phyloP scores from a whole-genome alignment of 2,113 vertebrate species.

The Festucalex cinctus region DNA sequence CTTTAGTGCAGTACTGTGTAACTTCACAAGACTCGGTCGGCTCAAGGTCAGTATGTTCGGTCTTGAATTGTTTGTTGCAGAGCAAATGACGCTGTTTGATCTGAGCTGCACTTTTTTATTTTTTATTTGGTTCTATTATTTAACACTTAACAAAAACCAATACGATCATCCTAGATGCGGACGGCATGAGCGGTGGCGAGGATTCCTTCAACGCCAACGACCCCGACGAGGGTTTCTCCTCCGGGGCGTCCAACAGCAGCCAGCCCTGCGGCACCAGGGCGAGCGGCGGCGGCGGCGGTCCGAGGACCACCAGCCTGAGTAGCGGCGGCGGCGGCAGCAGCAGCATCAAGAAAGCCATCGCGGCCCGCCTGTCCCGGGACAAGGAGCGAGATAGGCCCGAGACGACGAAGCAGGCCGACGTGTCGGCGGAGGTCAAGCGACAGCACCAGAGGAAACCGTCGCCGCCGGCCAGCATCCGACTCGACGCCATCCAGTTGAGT shows the following conservation, averaged over 20 bases:
- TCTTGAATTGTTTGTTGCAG: slow-evolving; percentile 26
- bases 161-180: slow-evolving; percentile 73
- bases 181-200: slow-evolving; percentile 85
- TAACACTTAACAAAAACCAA: neutral
- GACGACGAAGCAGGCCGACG: slow-evolving; percentile 51
- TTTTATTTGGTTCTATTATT: slow-evolving; percentile 5
- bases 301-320: slow-evolving; percentile 72
- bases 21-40: slow-evolving; percentile 21
- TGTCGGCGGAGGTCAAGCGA: slow-evolving; percentile 66
- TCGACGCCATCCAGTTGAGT: slow-evolving; percentile 84
- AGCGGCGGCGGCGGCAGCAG: slow-evolving; percentile 74
- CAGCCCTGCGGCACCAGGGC: slow-evolving; percentile 84
- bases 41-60: slow-evolving; percentile 23
- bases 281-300: slow-evolving; percentile 46
- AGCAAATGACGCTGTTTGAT: slow-evolving; percentile 16
- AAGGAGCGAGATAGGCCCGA: slow-evolving; percentile 56
- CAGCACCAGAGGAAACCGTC: slow-evolving; percentile 72
- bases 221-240: slow-evolving; percentile 97
- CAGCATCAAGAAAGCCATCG: slow-evolving; percentile 85
- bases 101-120: neutral
- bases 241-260: slow-evolving; percentile 93
- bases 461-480: slow-evolving; percentile 65
- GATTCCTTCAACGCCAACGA: slow-evolving; percentile 89
- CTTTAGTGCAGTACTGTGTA: slow-evolving; percentile 25
- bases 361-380: slow-evolving; percentile 80